Evolutionary conservation across 2,113 vertebrate species (phyloP), one percentile per base, ranked within the genome.

Genomic region (Eubucco bourcierii): DNA sequence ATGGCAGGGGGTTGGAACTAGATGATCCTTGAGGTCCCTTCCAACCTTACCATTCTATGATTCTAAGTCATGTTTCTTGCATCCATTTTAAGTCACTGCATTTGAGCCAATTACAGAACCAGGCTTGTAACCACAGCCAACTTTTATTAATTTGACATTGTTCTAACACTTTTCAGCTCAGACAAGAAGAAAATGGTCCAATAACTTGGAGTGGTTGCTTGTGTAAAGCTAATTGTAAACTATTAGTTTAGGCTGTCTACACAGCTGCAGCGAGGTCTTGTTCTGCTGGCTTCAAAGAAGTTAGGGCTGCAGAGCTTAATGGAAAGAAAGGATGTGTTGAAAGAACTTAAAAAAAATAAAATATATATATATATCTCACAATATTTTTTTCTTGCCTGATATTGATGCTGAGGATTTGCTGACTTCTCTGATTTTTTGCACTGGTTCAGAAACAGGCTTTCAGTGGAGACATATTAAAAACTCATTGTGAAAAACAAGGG

Each of bases 381-480:
- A 25, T 46, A n/a, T 59, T 23, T 9, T 89, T 81, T 84, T n/a
- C 90, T 66, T 23, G 17, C 17, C 79, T 71, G 9, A 33, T 72
- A 65, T 15, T 0, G 0, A 71, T 89, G 31, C 39, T 81, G 55
- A 73, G 46, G 67, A 71, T 77, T 66, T 74, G 25, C 37, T 56
- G 67, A 34, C 28, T 56, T 91, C 63, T 72, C 15, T 68, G 56
- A 41, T 68, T 68, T 86, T 64, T 20, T 84, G 5, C 37, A 33
- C 0, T 0, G 23, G 29, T 80, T 82, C 33, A 52, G 74, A 39
- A 73, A 73, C 0, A 1, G 37, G 19, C 18, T 77, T 92, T 31
- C 29, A 63, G 41, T 44, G 12, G 15, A 56, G 34, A 25, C 11
- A n/a, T 4, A 6, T 67, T 33, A 78, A 71, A 80, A 86, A 3